Percentiles rank a stretch among this genome's conserved stretches.
Evolutionary conservation across 2,113 vertebrate genomes (phyloP).

Genomic region (Agapornis roseicollis): DNA sequence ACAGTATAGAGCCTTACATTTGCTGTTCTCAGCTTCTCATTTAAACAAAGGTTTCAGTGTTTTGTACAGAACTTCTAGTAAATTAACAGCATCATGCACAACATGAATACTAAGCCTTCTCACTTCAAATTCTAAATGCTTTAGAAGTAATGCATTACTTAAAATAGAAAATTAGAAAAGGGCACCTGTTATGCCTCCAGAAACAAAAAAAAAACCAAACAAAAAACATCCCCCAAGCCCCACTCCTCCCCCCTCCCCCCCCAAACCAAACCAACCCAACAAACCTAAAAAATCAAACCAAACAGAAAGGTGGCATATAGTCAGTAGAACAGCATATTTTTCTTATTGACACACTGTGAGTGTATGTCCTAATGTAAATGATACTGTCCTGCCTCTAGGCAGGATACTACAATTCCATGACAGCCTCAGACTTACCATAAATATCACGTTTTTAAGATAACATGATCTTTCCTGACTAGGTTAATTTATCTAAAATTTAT

Average conservation of each 20-base stretch:
- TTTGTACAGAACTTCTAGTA: neutral
- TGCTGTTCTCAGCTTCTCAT: neutral
- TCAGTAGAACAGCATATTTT: neutral
- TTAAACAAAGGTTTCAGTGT: neutral
- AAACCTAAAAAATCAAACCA: neutral
- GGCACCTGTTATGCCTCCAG: neutral
- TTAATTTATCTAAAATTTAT: neutral
- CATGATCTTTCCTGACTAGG: neutral
- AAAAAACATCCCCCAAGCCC: neutral
- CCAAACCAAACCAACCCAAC: neutral
- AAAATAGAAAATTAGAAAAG: neutral
- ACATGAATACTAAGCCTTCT: neutral
- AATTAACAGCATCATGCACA: neutral
- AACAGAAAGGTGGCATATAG: neutral
- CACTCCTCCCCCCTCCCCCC: too few species aligned
- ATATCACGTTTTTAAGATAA: neutral
- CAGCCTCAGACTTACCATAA: neutral
- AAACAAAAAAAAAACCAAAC: neutral
- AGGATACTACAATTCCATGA: neutral
- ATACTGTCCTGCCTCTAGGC: neutral
- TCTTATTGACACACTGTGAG: neutral
- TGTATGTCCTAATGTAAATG: neutral
- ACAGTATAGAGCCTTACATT: neutral
- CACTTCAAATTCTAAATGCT: neutral
- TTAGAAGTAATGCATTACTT: neutral